Percentiles rank a stretch among this genome's conserved stretches.
Conservation (phyloP, 2,888 invertebrate species). For the Polydesmus complanatus region DNA sequence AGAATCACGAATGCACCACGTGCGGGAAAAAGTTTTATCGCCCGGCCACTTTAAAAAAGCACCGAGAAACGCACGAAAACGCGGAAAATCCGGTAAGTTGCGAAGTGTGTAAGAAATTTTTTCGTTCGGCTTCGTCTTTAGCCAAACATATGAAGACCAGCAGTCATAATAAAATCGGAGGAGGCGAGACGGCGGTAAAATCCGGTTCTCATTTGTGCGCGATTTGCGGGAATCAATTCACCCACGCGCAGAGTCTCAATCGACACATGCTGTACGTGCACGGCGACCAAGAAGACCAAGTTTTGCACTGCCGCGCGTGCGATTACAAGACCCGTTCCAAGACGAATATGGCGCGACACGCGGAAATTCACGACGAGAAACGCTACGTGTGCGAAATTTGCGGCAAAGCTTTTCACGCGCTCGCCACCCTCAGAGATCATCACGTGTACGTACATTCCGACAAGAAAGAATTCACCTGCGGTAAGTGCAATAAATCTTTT, state of each 20-base stretch:
- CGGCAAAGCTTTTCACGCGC: constrained; percentile 31
- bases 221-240: constrained; percentile 26
- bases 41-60: constrained; percentile 23
- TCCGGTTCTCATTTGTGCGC: constrained; percentile 24
- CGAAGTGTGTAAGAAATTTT: background rate
- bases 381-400: constrained; percentile 33
- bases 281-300: constrained; percentile 24
- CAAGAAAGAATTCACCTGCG: constrained; percentile 26
- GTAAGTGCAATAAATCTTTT: constrained; percentile 22
- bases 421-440: constrained; percentile 31
- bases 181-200: constrained; percentile 13
- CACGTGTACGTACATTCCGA: constrained; percentile 31
- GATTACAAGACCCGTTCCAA: constrained; percentile 28
- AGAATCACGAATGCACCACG: constrained; percentile 24
- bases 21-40: constrained; percentile 25
- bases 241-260: constrained; percentile 26
- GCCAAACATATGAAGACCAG: constrained; percentile 24
- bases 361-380: constrained; percentile 27
- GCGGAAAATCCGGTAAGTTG: no score
- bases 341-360: constrained; percentile 30
- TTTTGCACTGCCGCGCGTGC: constrained; percentile 27
- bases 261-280: constrained; percentile 28
- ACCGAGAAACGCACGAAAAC: constrained; percentile 21
- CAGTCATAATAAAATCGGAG: no score
- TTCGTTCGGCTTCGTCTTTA: constrained; percentile 13